Conservation (phyloP, 2,797 vertebrate genomes). For the Agapornis canus region DNA sequence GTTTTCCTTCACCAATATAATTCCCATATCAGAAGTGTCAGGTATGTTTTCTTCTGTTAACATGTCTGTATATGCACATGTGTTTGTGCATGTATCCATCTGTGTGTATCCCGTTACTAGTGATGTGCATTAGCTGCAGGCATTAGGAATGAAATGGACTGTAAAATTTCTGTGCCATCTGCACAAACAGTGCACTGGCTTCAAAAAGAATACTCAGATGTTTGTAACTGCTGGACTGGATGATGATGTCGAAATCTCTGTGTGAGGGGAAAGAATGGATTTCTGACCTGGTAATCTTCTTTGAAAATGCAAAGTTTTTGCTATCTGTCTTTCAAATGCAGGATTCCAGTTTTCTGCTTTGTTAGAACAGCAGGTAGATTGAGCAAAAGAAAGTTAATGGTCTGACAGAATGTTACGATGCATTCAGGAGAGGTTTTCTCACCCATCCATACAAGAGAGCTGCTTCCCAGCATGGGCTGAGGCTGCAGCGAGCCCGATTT, state of each 20-base stretch:
- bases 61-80: background rate
- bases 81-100: background rate
- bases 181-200: background rate
- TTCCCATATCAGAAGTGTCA: background rate
- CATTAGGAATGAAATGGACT: background rate
- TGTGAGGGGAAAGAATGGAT: background rate
- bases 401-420: background rate
- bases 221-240: background rate
- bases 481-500: background rate
- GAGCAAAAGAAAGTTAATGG: background rate
- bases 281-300: background rate
- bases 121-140: background rate
- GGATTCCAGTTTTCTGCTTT: background rate
- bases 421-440: background rate
- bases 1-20: background rate
- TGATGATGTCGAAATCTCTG: background rate
- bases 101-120: background rate
- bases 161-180: background rate
- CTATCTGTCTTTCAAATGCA: background rate
- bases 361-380: background rate
- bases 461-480: background rate
- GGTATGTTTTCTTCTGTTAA: background rate
- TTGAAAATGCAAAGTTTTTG: background rate
- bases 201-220: background rate
- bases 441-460: background rate